Evolutionary conservation across 1,140 invertebrate species (phyloP), one percentile per base, ranked within the genome.

Genomic region (Drosophila asahinai): DNA sequence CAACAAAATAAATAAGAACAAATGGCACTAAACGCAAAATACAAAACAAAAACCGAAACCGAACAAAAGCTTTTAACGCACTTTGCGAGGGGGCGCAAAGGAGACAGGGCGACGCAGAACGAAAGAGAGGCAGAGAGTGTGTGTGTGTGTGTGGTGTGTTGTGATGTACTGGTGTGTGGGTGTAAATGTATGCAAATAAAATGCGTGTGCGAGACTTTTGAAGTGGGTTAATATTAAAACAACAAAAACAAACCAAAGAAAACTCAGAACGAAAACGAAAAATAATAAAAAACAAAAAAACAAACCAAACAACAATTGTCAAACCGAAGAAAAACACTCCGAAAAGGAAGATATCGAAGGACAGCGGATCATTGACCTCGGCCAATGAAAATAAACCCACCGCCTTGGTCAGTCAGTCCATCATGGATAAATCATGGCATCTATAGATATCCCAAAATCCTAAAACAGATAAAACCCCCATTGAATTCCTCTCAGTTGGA

Each of bases 181-280:
- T 42, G 66, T 61, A 89, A 87, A 81, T 81, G 86, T 89, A 89
- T 89, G 84, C 86, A 89, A 89, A 89, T 89, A 89, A 90, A 89
- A 89, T 89, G 84, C 84, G 84, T 89, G 80, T 89, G 70, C 77
- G 84, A 76, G 70, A 59, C 81, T 78, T 70, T 78, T 84, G 84
- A 89, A 90, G 86, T 89, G 86, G 84, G 84, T 89, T 89, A 89
- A 90, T 89, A 89, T 81, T 81, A 89, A 90, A 79, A 90, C 84
- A 83, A 83, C 74, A 77, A 86, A 62, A 78, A 66, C 45, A 66
- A 57, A 49, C 55, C 48, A 47, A 64, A 43, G 47, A 45, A 43
- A 72, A 47, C 42, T 48, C 30, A 54, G 36, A 55, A 47, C 43
- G 27, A 57, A 57, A 55, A 55, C 17, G 33, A 55, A 51, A 78